Conservation (phyloP, 2,888 invertebrate genomes). For the Matsumyia berberina region DNA sequence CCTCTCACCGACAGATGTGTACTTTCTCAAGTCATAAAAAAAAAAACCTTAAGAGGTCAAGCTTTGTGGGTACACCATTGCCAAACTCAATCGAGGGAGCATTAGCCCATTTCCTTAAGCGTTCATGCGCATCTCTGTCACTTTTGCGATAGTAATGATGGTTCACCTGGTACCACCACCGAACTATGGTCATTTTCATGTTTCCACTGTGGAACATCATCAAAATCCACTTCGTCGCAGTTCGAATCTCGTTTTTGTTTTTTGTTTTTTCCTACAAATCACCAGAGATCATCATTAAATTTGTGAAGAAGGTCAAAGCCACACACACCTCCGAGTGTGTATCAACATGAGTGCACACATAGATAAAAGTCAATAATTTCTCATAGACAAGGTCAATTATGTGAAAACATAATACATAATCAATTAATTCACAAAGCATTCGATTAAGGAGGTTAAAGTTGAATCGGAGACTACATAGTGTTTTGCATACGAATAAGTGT, state of each 20-base stretch:
- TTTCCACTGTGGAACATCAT: constrained; percentile 11
- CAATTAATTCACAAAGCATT: too few species aligned
- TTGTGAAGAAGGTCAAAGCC: constrained; percentile 46
- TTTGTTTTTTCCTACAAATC: background rate
- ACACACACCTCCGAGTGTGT: background rate
- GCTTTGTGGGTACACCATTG: background rate
- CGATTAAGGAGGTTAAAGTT: too few species aligned
- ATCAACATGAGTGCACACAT: too few species aligned
- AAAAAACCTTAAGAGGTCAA: background rate
- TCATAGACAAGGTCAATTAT: too few species aligned
- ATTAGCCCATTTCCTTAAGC: background rate
- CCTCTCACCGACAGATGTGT: too few species aligned
- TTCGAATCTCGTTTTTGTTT: background rate
- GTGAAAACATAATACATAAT: too few species aligned
- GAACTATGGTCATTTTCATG: background rate
- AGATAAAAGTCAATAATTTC: too few species aligned
- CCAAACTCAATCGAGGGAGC: constrained; percentile 3
- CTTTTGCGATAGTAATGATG: background rate
- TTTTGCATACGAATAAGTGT: too few species aligned
- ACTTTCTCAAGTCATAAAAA: too few species aligned
- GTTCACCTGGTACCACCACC: background rate
- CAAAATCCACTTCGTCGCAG: background rate
- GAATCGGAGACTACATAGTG: too few species aligned
- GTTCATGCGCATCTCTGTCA: background rate
- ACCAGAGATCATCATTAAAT: background rate